Conservation (phyloP, 2,888 invertebrate genomes). For the Teleiodes luculella region DNA sequence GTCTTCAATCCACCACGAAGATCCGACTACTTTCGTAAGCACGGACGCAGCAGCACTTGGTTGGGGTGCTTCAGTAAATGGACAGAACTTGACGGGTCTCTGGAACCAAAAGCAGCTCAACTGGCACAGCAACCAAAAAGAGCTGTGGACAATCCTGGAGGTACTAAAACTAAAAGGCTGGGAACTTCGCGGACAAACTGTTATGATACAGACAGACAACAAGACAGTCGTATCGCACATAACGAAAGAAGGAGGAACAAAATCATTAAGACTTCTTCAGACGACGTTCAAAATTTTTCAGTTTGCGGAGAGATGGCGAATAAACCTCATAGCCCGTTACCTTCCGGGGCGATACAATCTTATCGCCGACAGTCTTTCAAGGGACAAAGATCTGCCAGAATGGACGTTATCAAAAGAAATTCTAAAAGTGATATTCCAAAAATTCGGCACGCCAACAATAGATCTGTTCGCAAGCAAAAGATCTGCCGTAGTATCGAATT, state of each 20-base stretch:
- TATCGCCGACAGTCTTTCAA: conserved; percentile 24
- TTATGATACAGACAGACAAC: conserved; percentile 17
- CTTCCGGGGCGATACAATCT: conserved; percentile 24
- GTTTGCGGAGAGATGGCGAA: conserved; percentile 8
- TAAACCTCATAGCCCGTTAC: conserved; percentile 19
- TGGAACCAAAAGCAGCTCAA: conserved; percentile 13
- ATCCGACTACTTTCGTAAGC: background rate
- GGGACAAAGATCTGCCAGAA: conserved; percentile 11
- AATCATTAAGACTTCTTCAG: conserved; percentile 17
- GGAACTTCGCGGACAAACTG: background rate
- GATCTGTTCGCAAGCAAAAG: conserved; percentile 24
- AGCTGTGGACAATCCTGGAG: conserved; percentile 10
- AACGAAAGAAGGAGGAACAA: conserved; percentile 26
- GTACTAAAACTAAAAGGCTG: background rate
- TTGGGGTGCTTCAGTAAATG: conserved; percentile 17
- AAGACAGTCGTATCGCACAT: conserved; percentile 23
- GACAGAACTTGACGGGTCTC: background rate
- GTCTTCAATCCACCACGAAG: background rate
- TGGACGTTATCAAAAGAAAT: no score
- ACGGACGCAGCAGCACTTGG: conserved; percentile 19
- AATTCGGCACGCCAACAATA: conserved; percentile 17
- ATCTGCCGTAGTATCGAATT: conserved; percentile 21
- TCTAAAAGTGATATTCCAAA: no score
- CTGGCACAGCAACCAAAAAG: conserved; percentile 22
- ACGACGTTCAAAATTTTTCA: conserved; percentile 16